These are phyloP conservation scores for Drosophila lutescens DNA, from an alignment of 2,888 invertebrate species.

Conservation along the genomic window DNA sequence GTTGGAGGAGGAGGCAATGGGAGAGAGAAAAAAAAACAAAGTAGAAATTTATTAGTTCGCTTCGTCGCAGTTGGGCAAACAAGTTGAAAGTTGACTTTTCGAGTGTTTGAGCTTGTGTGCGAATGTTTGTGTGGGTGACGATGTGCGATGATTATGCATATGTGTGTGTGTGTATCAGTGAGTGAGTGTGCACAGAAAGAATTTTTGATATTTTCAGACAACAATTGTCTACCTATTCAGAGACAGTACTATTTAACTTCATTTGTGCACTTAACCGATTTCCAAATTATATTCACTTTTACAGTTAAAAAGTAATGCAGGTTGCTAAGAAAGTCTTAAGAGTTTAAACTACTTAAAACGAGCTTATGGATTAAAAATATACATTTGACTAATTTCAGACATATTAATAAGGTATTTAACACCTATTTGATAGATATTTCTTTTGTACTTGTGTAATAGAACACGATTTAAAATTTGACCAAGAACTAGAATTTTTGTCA, in stretches of 20 bases:
- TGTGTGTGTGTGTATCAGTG: slow-evolving; percentile 34
- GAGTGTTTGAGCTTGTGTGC: slow-evolving; percentile 36
- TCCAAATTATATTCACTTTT: too few relatives aligned
- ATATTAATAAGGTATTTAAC: too few relatives aligned
- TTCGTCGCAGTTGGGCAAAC: slow-evolving; percentile 75
- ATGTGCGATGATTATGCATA: slow-evolving; percentile 43
- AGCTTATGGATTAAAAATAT: background rate
- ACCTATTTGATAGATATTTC: too few relatives aligned
- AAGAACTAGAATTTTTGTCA: too few relatives aligned
- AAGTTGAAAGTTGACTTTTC: slow-evolving; percentile 64
- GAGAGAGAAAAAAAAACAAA: slow-evolving; percentile 56
- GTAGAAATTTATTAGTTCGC: slow-evolving; percentile 79
- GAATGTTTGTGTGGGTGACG: slow-evolving; percentile 38
- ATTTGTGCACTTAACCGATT: too few relatives aligned
- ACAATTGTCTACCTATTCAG: background rate
- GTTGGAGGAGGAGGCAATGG: background rate
- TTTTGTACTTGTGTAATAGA: too few relatives aligned
- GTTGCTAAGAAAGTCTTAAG: too few relatives aligned
- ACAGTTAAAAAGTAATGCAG: too few relatives aligned
- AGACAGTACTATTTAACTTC: too few relatives aligned
- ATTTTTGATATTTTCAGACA: background rate
- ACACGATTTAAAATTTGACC: too few relatives aligned
- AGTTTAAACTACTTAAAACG: too few relatives aligned
- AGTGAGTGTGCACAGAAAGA: slow-evolving; percentile 22
- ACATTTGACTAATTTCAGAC: background rate